A percentile compares a stretch with the other conserved stretches of the same genome.
phyloP scores from a whole-genome alignment of 2,797 vertebrate genomes.

The Brotula barbata region DNA sequence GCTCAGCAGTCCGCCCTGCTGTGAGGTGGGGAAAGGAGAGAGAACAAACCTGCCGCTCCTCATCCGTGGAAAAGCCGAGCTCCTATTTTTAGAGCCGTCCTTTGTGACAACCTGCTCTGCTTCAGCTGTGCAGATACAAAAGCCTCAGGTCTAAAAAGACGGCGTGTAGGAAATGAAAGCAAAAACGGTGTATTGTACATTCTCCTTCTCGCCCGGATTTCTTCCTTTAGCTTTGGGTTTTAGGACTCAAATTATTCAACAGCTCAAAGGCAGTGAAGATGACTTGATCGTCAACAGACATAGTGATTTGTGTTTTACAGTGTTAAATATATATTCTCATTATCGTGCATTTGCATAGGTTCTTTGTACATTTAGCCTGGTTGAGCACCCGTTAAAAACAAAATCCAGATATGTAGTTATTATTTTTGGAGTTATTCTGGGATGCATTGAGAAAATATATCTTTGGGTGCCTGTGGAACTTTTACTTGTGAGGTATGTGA shows the following conservation, averaged over 20 bases:
- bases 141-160: constrained; percentile 52
- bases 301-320: neutral
- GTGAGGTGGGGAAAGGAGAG: constrained; percentile 42
- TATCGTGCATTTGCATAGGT: neutral
- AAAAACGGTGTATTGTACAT: constrained; percentile 29
- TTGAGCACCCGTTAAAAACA: constrained; percentile 10
- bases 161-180: constrained; percentile 34
- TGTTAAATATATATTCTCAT: constrained; percentile 8
- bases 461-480: constrained; percentile 38
- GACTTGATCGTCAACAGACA: neutral
- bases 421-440: constrained; percentile 53
- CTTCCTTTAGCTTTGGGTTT: constrained; percentile 7
- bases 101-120: constrained; percentile 75
- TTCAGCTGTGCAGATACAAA: constrained; percentile 66
- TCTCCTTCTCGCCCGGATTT: neutral
- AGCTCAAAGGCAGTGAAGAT: neutral
- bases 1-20: constrained; percentile 47
- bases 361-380: constrained; percentile 22
- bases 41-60: constrained; percentile 73
- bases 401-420: constrained; percentile 18
- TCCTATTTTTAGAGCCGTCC: constrained; percentile 81
- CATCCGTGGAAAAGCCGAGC: constrained; percentile 60
- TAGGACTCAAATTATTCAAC: neutral
- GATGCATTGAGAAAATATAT: constrained; percentile 63
- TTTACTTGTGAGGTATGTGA: constrained; percentile 1